phyloP scores from a whole-genome alignment of 2,797 vertebrate genomes.

The Lutjanus argentimaculatus region DNA sequence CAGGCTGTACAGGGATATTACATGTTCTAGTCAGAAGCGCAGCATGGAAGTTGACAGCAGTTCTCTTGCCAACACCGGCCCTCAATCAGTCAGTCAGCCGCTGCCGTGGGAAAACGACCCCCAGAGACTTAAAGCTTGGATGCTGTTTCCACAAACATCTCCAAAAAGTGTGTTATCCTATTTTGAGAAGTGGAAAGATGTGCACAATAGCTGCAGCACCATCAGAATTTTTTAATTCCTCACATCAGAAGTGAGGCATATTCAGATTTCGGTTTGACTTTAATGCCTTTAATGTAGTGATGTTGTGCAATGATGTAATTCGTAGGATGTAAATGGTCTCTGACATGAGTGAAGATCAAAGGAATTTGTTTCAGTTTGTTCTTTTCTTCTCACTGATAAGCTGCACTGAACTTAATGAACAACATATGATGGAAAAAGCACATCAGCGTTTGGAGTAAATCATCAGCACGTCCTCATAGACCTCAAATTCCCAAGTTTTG shows the following conservation, averaged over 20 bases:
- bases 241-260: background rate
- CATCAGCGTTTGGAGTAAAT: constrained; percentile 19
- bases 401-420: constrained; percentile 14
- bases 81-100: constrained; percentile 1
- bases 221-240: background rate
- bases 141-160: background rate
- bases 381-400: constrained; percentile 14
- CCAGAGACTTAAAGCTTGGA: constrained; percentile 2
- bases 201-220: background rate
- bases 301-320: constrained; percentile 5
- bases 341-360: constrained; percentile 5
- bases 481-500: constrained; percentile 13
- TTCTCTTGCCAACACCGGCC: background rate
- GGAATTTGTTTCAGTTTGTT: constrained; percentile 1
- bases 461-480: background rate
- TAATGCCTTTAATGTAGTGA: background rate
- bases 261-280: constrained; percentile 3
- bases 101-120: constrained; percentile 3
- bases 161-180: constrained; percentile 4
- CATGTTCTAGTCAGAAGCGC: background rate
- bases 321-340: constrained; percentile 3
- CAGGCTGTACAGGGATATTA: background rate
- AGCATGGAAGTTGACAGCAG: constrained; percentile 1
- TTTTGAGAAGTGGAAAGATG: background rate
- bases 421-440: background rate